These are phyloP conservation scores for Trachymyrmex cornetzi DNA, from an alignment of 1,140 invertebrate species.

Conservation along the genomic window DNA sequence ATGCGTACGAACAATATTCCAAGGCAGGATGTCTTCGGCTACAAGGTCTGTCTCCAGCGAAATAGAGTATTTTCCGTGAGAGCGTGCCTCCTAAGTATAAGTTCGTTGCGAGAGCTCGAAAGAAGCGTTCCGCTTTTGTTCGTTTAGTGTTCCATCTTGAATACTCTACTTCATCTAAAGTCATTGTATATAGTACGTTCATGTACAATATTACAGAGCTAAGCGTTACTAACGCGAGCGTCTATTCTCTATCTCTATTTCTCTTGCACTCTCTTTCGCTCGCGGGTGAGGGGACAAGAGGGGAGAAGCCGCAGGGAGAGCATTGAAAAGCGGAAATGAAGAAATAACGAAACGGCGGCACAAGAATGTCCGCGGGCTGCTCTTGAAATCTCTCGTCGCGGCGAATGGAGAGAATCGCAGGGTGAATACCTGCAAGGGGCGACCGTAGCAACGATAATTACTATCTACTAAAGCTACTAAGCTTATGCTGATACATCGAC, in stretches of 20 bases:
- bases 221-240: conserved; percentile 67
- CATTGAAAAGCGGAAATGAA: conserved; percentile 31
- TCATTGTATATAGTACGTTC: conserved; percentile 59
- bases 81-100: conserved; percentile 37
- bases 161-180: conserved; percentile 63
- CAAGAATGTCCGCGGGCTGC: conserved; percentile 27
- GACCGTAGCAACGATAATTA: conserved; percentile 26
- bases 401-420: conserved; percentile 45
- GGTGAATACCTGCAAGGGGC: conserved; percentile 31
- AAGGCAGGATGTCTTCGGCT: conserved; percentile 7
- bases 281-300: conserved; percentile 33
- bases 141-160: conserved; percentile 34
- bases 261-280: conserved; percentile 12
- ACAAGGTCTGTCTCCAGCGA: conserved; percentile 41
- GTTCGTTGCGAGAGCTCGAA: conserved; percentile 41
- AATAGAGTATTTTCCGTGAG: conserved; percentile 35
- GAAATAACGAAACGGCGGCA: conserved; percentile 33
- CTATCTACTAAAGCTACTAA: conserved; percentile 68
- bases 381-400: conserved; percentile 30
- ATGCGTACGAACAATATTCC: conserved; percentile 26
- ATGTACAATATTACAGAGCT: conserved; percentile 68
- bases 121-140: conserved; percentile 44
- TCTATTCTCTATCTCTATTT: conserved; percentile 12
- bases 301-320: conserved; percentile 31
- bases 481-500: conserved; percentile 76